Evolutionary conservation across 2,888 invertebrate species (phyloP).

Genomic region (Drosophila birchii): DNA sequence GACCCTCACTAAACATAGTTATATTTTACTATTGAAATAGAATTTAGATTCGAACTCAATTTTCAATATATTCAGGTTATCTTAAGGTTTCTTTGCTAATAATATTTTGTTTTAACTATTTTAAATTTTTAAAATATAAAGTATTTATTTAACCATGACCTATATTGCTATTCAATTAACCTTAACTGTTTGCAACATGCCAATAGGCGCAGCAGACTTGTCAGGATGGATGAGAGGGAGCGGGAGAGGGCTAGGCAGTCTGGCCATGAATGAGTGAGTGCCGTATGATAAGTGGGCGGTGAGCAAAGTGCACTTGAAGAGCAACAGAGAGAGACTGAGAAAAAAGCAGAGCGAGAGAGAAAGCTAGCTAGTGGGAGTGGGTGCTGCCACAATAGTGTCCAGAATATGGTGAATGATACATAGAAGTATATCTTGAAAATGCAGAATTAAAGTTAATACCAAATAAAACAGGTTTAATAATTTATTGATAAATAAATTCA

Average conservation of each 20-base stretch:
- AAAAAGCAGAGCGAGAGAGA: conserved; percentile 20
- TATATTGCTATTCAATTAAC: background rate
- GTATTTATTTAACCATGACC: too few relatives aligned
- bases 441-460: too few relatives aligned
- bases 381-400: conserved; percentile 1
- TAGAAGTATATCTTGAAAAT: too few relatives aligned
- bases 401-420: background rate
- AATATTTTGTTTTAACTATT: background rate
- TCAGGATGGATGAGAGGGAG: conserved; percentile 6
- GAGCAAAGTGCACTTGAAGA: conserved; percentile 46
- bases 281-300: conserved; percentile 75
- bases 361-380: conserved; percentile 25
- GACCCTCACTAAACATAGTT: background rate
- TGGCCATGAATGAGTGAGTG: conserved; percentile 77
- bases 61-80: too few relatives aligned
- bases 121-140: background rate
- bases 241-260: conserved; percentile 40
- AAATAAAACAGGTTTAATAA: too few relatives aligned
- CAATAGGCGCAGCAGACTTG: conserved; percentile 60
- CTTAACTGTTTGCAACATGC: conserved; percentile 39
- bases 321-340: conserved; percentile 14
- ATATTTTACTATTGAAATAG: background rate
- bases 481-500: too few relatives aligned
- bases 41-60: background rate
- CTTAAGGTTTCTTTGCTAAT: background rate